Base-by-base conservation (phyloP, 2,888 invertebrate species). In the Caenorhabditis sp. region DNA sequence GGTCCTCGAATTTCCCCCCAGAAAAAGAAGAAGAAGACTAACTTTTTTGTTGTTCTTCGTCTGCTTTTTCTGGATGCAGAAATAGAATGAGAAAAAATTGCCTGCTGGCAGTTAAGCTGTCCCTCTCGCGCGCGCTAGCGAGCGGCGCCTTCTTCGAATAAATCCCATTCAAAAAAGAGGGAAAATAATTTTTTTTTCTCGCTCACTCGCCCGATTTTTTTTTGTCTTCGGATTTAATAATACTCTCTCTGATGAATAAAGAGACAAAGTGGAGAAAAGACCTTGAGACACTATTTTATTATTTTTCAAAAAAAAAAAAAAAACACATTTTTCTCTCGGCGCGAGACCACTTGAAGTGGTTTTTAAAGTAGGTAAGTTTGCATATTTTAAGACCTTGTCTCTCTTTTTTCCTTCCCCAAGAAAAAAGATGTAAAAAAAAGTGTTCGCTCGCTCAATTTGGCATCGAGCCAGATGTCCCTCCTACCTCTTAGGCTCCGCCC, bases 391-490 rank as follows among this genome's bases (percentile, higher is more conserved):
- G 14, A 14, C 8, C 14, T 43, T 43, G 5, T 43, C 14, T 43
- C 31, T 31, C 31, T 7, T 7, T 31, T 31, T 31, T 31, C 10
- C 31, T 43, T 14, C 14, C 43, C 2, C 17, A 4, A 21, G 21
- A 52, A 52, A 23, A 52, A 52, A 52, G n/a, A 23, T 5, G 52
- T 21, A 52, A 21, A 52, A 52, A 52, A 52, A 21, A 52, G 52
- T 52, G 23, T 52, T 52, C 52, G 21, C 12, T 21, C n/a, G 21
- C 70, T 65, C 61, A 50, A 62, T 54, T 63, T 70, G 70, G 70
- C 70, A 70, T 70, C 59, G 62, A 66, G 70, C 70, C 70, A 70
- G 70, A 62, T 63, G 66, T 54, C 69, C 64, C 56, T 52, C 38
- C 60, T 43, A 21, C 52, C 21, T 10, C 52, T 23, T 23, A 20